Evolutionary conservation across 1,140 invertebrate species (phyloP), one percentile per base, ranked within the genome.

Genomic region (Drosophila chauvacae): DNA sequence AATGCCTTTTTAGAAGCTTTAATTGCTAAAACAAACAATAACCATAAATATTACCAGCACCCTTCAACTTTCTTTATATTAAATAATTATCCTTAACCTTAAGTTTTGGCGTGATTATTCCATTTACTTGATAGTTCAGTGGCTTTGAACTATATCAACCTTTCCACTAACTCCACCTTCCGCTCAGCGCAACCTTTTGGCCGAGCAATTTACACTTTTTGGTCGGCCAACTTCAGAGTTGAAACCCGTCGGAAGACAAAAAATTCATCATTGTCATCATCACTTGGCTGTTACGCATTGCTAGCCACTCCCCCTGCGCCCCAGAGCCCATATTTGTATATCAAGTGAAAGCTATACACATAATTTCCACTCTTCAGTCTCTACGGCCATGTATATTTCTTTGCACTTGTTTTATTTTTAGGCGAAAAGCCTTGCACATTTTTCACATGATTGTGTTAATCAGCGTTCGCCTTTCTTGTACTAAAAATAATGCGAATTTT

Each of bases 381-480:
- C 37, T 28, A 2, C 28, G 48, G 16, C 35, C 48, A 7, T 7
- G 7, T 71, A 41, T 51, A 48, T 57, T 59, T 69, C 76, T 77
- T 72, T 60, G 75, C 77, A 61, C 50, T 73, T 74, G 63, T 69
- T 59, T 61, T 85, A 71, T 86, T 81, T 86, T 69, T 86, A 60
- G 79, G 55, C 64, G 61, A 86, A 77, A 61, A 82, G 65, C 62
- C 55, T 62, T 73, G 83, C 71, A 79, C 80, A 80, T 83, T 87
- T 82, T 87, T 87, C 80, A 83, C 83, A 87, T 83, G 66, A 87
- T 87, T 82, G 83, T 87, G 83, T 77, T 82, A 87, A 87, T 87
- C 71, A 80, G 70, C 72, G 71, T 62, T 63, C 62, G 45, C 48
- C 48, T 72, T 73, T 74, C 60, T 65, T 66, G 18, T 37, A 59